Evolutionary conservation across 2,797 vertebrate species (phyloP), one percentile per base, ranked within the genome.

Genomic region (Sebastes iracundus): DNA sequence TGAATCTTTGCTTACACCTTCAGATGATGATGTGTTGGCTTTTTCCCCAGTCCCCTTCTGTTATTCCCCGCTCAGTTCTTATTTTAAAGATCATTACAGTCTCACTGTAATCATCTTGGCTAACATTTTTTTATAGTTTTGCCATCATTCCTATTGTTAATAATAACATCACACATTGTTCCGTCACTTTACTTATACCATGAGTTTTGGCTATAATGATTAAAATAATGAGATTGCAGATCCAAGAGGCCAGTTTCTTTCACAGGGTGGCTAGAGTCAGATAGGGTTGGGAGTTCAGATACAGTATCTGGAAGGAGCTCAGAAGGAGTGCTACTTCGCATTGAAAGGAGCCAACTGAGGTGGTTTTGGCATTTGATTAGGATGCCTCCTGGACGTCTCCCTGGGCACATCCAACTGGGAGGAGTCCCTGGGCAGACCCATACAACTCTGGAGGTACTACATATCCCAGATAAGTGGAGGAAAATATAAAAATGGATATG

Each of bases 1-100:
- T 78, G 78, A 60, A 67, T 53, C 49, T 71, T 30, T 62, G 64
- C n/a, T 38, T 16, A 16, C 60, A 76, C 72, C 72, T 86, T 69
- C 55, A 67, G 78, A 75, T 62, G 46, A 61, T 42, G 38, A 38
- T 53, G 35, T 64, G 55, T 38, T 13, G 42, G 56, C 5, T 60
- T 27, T 61, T 71, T 1, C 38, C 38, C 38, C 72, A 70, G 55
- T 28, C 46, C 42, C 53, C 25, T 67, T 66, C 2, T 20, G 52
- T 77, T 20, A 23, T 56, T 56, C 16, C 42, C 55, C 22, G 35
- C 67, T 69, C 38, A 0, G 3, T 5, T 58, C 38, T 32, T 12
- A 75, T 30, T 53, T 61, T 58, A 65, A 77, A 71, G 67, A 65
- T 38, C 0, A 75, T 62, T 38, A 46, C 22, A 67, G 23, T 67